Conservation (phyloP, 2,113 vertebrate species). For the Corythaixoides concolor region DNA sequence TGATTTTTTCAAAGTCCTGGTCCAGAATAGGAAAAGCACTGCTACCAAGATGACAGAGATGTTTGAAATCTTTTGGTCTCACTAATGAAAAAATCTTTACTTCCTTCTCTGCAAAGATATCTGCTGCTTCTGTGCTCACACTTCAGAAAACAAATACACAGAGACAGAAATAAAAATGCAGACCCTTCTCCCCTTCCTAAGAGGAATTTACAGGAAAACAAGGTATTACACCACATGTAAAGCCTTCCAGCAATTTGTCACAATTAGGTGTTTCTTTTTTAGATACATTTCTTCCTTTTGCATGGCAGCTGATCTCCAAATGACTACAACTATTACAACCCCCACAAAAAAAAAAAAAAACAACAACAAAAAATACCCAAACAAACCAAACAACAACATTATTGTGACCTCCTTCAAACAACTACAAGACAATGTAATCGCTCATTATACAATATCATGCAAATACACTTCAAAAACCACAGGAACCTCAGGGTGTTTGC, state of each 20-base stretch:
- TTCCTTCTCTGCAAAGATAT: not conserved
- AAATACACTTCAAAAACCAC: conserved; percentile 30
- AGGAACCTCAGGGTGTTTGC: conserved; percentile 24
- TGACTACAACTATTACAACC: not conserved
- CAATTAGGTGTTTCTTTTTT: not conserved
- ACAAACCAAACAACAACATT: too few relatives aligned
- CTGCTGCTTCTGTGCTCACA: not conserved
- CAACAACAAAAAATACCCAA: not conserved
- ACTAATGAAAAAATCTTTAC: not conserved
- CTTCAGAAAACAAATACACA: not conserved
- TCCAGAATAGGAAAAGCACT: not conserved
- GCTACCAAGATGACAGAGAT: not conserved
- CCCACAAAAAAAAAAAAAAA: not conserved
- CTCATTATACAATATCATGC: not conserved
- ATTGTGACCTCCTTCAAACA: not conserved
- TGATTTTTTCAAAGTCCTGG: not conserved
- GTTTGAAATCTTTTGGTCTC: not conserved
- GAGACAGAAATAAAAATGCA: not conserved
- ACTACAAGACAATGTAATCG: not conserved
- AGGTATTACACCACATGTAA: conserved; percentile 10
- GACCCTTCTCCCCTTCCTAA: not conserved
- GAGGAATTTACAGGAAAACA: not conserved
- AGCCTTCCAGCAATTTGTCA: not conserved
- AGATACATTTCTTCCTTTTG: not conserved
- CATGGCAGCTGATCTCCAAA: not conserved